Conservation (phyloP, 23 tunicate genomes). For the Diplosoma virens region DNA sequence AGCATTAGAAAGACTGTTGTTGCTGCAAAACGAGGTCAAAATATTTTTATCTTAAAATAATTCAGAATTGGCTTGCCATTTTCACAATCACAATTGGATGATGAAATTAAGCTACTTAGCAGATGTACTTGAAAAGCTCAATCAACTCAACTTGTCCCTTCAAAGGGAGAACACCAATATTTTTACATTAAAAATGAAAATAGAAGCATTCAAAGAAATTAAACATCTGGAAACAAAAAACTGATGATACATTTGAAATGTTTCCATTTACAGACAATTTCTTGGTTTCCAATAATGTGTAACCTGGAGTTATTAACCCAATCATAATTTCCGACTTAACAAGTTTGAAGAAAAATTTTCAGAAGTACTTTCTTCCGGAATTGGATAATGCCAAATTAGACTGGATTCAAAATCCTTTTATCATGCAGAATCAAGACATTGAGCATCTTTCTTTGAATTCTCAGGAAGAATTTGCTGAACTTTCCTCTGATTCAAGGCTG, state of each 20-base stretch:
- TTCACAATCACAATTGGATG: slow-evolving; percentile 37
- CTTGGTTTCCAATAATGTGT: slow-evolving; percentile 20
- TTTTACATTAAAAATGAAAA: slow-evolving; percentile 32
- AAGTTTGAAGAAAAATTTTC: not conserved
- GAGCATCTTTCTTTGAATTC: no score
- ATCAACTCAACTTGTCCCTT: slow-evolving; percentile 6
- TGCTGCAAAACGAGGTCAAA: slow-evolving; percentile 36
- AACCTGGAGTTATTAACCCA: not conserved
- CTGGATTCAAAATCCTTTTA: slow-evolving; percentile 1
- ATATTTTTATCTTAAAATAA: slow-evolving; percentile 27
- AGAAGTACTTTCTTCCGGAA: not conserved
- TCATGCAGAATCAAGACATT: not conserved
- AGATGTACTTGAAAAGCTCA: slow-evolving; percentile 48
- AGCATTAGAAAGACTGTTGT: slow-evolving; percentile 37
- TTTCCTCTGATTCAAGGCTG: no score
- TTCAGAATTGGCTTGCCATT: slow-evolving; percentile 41
- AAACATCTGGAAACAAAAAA: slow-evolving; percentile 33
- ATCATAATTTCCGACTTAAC: not conserved
- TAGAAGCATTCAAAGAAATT: slow-evolving; percentile 38
- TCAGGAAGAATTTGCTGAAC: no score
- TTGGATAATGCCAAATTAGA: slow-evolving; percentile 2
- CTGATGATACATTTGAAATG: slow-evolving; percentile 22
- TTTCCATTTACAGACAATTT: no score
- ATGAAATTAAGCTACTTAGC: slow-evolving; percentile 46
- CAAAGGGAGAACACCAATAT: not conserved